Percentiles rank a stretch among this genome's conserved stretches.
Evolutionary conservation across 1,140 invertebrate genomes (phyloP).

Genomic region (Teleogryllus occipitalis): DNA sequence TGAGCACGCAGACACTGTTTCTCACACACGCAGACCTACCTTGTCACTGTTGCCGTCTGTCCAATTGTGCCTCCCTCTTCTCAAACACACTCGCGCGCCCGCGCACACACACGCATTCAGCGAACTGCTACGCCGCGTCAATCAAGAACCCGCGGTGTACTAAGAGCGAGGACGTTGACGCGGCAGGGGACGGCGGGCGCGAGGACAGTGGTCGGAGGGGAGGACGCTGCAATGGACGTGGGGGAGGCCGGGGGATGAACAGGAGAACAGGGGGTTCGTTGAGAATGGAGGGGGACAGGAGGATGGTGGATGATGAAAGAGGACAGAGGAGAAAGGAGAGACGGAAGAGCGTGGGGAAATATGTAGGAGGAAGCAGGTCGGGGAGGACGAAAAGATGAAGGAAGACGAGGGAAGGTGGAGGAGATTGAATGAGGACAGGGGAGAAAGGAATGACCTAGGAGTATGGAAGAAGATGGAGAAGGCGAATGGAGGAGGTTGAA

Average conservation of each 20-base stretch:
- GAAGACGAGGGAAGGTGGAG: neutral
- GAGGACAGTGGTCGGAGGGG: neutral
- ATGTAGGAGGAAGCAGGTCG: neutral
- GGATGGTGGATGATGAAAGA: neutral
- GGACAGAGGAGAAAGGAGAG: neutral
- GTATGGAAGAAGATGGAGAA: neutral
- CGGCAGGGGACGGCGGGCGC: neutral
- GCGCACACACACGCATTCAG: too few species aligned
- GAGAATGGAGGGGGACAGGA: neutral
- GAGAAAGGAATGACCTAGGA: neutral
- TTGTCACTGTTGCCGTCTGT: too few species aligned
- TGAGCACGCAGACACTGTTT: too few species aligned
- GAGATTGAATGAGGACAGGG: neutral
- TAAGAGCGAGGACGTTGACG: neutral
- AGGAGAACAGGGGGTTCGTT: neutral
- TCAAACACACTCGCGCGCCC: too few species aligned
- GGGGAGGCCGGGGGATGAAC: neutral
- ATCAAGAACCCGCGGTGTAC: too few species aligned
- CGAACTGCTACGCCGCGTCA: too few species aligned
- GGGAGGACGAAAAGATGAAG: neutral
- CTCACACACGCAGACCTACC: too few species aligned
- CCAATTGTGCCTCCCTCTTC: too few species aligned
- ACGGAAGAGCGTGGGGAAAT: neutral
- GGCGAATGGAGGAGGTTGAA: neutral
- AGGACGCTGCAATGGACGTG: neutral